Percentiles rank a stretch among this genome's conserved stretches.
Conservation (phyloP, 92 coral and sea anemone species). For the Epizoanthus ramosus region DNA sequence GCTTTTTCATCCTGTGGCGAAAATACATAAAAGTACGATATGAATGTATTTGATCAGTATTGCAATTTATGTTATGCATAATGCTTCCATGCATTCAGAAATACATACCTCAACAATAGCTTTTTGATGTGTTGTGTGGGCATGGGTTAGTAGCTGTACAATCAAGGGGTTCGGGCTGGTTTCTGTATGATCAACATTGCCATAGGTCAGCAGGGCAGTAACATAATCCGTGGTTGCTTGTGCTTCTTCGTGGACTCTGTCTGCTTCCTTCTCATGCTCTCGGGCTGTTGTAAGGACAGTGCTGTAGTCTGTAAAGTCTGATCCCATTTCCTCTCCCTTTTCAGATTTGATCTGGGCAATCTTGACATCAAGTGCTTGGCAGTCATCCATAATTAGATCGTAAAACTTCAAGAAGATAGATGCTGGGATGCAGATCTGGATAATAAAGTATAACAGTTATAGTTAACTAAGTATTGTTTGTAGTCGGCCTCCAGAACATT, state of each 20-base stretch:
- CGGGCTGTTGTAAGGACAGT: slow-evolving; percentile 11
- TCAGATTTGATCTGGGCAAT: slow-evolving; percentile 15
- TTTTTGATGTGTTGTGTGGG: slow-evolving; percentile 12
- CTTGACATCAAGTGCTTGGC: slow-evolving; percentile 17
- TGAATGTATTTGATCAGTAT: background rate
- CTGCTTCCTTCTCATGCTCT: slow-evolving; percentile 16
- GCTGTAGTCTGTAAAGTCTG: slow-evolving; percentile 1
- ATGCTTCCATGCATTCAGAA: background rate
- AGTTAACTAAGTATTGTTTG: background rate
- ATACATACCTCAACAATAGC: slow-evolving; percentile 16
- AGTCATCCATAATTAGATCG: slow-evolving; percentile 15
- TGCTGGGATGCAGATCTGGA: slow-evolving; percentile 25
- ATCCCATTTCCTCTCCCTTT: slow-evolving; percentile 22
- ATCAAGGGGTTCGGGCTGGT: slow-evolving; percentile 1
- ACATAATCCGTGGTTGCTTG: slow-evolving; percentile 5
- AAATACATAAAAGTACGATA: slow-evolving; percentile 21
- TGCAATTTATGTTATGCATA: too few relatives aligned
- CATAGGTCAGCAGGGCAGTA: slow-evolving; percentile 1
- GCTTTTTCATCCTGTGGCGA: slow-evolving; percentile 18
- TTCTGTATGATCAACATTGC: slow-evolving; percentile 8
- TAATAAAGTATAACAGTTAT: background rate
- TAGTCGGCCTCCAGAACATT: slow-evolving; percentile 1
- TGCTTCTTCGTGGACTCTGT: background rate
- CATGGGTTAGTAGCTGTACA: background rate
- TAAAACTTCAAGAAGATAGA: slow-evolving; percentile 19